A percentile compares a stretch with the other conserved stretches of the same genome.
Evolutionary conservation across 2,113 vertebrate species (phyloP).

Genomic region (Myotis brandtii): DNA sequence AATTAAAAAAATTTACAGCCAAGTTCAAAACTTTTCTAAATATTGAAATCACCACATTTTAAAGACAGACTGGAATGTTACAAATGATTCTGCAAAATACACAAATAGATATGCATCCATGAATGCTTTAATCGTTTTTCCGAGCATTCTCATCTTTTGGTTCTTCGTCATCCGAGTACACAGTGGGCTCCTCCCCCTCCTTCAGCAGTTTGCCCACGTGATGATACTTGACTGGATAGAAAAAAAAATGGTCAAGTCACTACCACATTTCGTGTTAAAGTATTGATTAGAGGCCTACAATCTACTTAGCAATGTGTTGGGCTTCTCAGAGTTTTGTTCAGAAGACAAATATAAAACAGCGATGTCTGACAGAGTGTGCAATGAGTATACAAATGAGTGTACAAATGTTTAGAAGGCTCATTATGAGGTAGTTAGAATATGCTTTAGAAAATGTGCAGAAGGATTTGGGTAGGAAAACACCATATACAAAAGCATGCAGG

Average conservation of each 20-base stretch:
- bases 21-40: constrained; percentile 81
- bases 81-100: constrained; percentile 82
- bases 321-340: constrained; percentile 4
- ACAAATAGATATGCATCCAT: constrained; percentile 81
- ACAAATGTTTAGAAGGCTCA: background rate
- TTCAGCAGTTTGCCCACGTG: constrained; percentile 96
- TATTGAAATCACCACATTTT: constrained; percentile 76
- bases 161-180: constrained; percentile 96
- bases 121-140: constrained; percentile 85
- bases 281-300: background rate
- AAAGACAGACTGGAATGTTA: constrained; percentile 86
- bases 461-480: background rate
- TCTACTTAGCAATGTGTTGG: background rate
- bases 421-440: background rate
- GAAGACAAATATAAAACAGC: background rate
- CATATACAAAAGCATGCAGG: background rate
- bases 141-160: constrained; percentile 81
- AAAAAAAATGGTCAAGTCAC: constrained; percentile 30
- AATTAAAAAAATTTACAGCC: constrained; percentile 71
- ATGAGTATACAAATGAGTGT: background rate
- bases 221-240: constrained; percentile 94
- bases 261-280: background rate
- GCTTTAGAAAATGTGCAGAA: background rate
- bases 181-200: constrained; percentile 94
- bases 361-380: background rate